Conservation (phyloP, 2,888 invertebrate species). For the Drosophila testacea region DNA sequence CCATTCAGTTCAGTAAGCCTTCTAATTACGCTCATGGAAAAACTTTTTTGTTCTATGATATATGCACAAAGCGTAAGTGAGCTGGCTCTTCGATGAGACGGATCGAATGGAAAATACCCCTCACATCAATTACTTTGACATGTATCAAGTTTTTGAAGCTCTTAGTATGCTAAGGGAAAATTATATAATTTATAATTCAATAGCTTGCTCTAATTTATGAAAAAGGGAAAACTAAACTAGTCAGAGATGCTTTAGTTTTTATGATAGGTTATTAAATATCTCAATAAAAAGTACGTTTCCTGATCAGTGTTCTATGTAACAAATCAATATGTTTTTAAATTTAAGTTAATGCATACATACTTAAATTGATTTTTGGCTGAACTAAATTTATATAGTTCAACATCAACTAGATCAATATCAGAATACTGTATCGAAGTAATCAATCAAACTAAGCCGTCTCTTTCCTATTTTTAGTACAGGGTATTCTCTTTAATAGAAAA, state of each 20-base stretch:
- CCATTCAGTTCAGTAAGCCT: conserved; percentile 60
- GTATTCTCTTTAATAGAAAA: neutral
- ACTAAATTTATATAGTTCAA: too few relatives aligned
- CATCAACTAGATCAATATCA: neutral
- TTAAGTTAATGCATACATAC: neutral
- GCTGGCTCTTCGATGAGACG: neutral
- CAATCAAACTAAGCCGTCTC: neutral
- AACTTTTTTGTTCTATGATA: conserved; percentile 53
- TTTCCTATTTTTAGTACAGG: neutral
- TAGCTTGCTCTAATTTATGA: too few relatives aligned
- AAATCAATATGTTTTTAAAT: too few relatives aligned
- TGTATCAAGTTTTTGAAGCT: neutral
- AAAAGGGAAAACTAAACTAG: too few relatives aligned
- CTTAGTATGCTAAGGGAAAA: neutral
- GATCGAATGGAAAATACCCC: conserved; percentile 1
- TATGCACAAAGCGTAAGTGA: conserved; percentile 17
- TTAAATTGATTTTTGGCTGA: neutral
- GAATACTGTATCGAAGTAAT: neutral
- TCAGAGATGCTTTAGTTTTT: too few relatives aligned
- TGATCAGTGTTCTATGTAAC: too few relatives aligned
- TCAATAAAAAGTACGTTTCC: too few relatives aligned
- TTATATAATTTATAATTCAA: neutral
- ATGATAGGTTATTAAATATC: too few relatives aligned
- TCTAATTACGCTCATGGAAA: conserved; percentile 72
- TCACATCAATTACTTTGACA: neutral